A percentile compares a stretch with the other conserved stretches of the same genome.
Evolutionary conservation across 1,140 invertebrate species (phyloP).

Genomic region (Chrysoperla carnea): DNA sequence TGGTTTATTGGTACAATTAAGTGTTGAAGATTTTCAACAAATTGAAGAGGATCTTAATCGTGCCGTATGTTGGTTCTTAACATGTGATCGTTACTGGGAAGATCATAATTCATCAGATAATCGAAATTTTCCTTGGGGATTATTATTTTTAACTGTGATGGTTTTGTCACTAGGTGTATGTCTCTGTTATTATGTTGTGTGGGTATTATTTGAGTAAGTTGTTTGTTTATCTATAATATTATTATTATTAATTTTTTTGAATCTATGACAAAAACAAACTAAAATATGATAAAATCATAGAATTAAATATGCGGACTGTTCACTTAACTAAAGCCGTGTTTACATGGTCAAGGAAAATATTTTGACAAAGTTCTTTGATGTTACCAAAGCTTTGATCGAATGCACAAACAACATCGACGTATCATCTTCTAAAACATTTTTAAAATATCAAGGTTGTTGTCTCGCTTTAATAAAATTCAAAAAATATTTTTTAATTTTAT

Average conservation of each 20-base stretch:
- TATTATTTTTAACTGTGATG: conserved; percentile 53
- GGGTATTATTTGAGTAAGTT: conserved; percentile 76
- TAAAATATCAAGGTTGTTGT: no score
- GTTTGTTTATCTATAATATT: conserved; percentile 4
- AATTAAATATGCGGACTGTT: no score
- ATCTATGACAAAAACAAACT: not conserved
- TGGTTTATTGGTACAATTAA: conserved; percentile 56
- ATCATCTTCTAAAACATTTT: no score
- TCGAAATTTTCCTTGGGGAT: conserved; percentile 61
- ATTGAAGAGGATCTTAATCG: conserved; percentile 75
- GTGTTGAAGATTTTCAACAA: conserved; percentile 65
- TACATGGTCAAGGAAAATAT: no score
- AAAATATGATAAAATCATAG: no score
- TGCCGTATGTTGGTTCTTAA: conserved; percentile 79
- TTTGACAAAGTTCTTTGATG: no score
- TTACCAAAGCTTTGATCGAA: no score
- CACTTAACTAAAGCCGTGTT: no score
- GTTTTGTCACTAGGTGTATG: conserved; percentile 63
- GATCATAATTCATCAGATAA: conserved; percentile 44
- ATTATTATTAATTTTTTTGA: no score
- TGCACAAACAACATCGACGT: no score
- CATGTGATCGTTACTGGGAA: conserved; percentile 82
- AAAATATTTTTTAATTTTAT: no score
- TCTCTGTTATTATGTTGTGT: conserved; percentile 78
- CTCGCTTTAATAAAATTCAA: no score